Evolutionary conservation across 2,888 invertebrate species (phyloP).

Genomic region (Ophraella communa): DNA sequence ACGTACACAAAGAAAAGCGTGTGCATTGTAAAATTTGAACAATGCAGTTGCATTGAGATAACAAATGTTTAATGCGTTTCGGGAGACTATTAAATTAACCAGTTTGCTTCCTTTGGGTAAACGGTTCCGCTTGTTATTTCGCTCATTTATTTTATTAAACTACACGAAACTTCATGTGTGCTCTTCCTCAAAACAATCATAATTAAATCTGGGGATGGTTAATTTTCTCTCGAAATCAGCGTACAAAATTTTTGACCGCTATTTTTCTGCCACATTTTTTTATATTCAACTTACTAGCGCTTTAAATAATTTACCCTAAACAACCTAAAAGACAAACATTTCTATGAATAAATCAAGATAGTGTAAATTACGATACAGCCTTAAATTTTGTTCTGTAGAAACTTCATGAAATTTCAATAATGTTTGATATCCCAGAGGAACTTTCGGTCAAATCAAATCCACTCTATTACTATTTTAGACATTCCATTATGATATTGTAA

Average conservation of each 20-base stretch:
- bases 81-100: constrained; percentile 33
- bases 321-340: too few species aligned
- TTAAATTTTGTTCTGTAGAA: too few species aligned
- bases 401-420: too few species aligned
- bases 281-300: too few species aligned
- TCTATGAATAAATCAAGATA: too few species aligned
- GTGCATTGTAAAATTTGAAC: constrained; percentile 28
- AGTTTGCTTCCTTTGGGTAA: constrained; percentile 25
- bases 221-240: too few species aligned
- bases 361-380: too few species aligned
- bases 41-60: constrained; percentile 33
- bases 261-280: too few species aligned
- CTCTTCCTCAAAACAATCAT: not conserved
- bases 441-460: not conserved
- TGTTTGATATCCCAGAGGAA: too few species aligned
- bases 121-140: constrained; percentile 24
- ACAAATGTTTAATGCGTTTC: constrained; percentile 34
- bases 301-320: too few species aligned
- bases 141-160: constrained; percentile 28
- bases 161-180: constrained; percentile 13
- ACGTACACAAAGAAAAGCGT: constrained; percentile 24
- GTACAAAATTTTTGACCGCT: too few species aligned
- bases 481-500: constrained; percentile 10
- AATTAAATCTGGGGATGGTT: too few species aligned
- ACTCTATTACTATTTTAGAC: not conserved